phyloP scores from a whole-genome alignment of 2,888 invertebrate species.

The Tholera decimalis region DNA sequence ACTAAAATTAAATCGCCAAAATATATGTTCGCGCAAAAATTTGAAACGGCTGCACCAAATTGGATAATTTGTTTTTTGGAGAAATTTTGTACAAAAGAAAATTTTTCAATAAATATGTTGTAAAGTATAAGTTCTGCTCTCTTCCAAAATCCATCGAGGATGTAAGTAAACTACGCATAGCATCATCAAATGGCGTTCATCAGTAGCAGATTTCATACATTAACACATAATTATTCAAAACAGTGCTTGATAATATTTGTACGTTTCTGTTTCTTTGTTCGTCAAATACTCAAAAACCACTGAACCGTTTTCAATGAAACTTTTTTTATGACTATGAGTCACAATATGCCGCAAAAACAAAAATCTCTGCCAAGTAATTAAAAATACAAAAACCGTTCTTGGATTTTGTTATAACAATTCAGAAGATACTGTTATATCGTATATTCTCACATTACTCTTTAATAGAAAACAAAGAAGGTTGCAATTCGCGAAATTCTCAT shows the following conservation, averaged over 20 bases:
- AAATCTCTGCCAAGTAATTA: constrained; percentile 16
- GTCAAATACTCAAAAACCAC: constrained; percentile 37
- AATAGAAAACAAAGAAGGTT: constrained; percentile 49
- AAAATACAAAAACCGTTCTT: constrained; percentile 29
- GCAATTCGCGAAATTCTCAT: constrained; percentile 46
- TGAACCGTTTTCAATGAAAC: constrained; percentile 49
- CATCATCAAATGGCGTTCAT: too few relatives aligned
- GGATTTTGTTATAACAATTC: constrained; percentile 13
- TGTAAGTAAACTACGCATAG: too few relatives aligned
- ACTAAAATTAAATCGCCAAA: too few relatives aligned
- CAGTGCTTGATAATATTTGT: not conserved
- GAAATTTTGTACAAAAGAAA: too few relatives aligned
- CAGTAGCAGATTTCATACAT: too few relatives aligned
- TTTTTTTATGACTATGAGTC: constrained; percentile 25
- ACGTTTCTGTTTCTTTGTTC: constrained; percentile 32
- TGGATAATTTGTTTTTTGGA: too few relatives aligned
- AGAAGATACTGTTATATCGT: constrained; percentile 28
- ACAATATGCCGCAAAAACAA: constrained; percentile 18
- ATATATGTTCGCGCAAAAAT: too few relatives aligned
- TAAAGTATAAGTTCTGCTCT: too few relatives aligned
- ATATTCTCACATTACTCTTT: constrained; percentile 42
- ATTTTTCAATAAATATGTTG: too few relatives aligned
- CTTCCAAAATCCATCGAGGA: too few relatives aligned
- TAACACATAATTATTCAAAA: not conserved
- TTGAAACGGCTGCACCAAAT: too few relatives aligned